phyloP scores from a whole-genome alignment of 2,113 vertebrate species.

The Ictidomys tridecemlineatus region DNA sequence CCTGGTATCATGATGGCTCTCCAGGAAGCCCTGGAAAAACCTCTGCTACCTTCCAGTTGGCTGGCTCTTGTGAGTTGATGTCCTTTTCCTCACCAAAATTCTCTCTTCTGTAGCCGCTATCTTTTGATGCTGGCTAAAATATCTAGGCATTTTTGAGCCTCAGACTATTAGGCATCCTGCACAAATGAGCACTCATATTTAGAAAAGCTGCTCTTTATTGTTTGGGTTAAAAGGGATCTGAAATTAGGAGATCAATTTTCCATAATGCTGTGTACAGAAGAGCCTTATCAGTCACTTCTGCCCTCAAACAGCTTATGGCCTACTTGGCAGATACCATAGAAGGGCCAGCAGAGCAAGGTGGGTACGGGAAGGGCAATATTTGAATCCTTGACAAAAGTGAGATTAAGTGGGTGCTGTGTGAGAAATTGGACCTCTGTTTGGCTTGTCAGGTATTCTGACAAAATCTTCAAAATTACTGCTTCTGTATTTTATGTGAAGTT shows the following conservation, averaged over 20 bases:
- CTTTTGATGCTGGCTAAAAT: background rate
- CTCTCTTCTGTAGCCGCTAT: background rate
- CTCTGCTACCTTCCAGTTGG: no score
- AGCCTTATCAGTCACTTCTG: background rate
- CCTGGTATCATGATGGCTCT: background rate
- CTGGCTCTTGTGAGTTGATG: background rate
- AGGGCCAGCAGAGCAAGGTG: background rate
- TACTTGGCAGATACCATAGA: background rate
- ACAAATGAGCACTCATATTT: background rate
- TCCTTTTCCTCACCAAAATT: background rate
- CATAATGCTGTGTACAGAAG: background rate
- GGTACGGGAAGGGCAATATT: background rate
- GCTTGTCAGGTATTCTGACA: background rate
- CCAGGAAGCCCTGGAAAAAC: background rate
- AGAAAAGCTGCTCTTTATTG: background rate
- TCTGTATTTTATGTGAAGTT: background rate
- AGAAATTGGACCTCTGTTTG: background rate
- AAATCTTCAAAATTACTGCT: background rate
- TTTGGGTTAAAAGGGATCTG: background rate
- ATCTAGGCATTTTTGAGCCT: background rate
- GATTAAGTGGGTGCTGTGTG: rapidly evolving
- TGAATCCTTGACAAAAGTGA: background rate
- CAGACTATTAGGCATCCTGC: background rate
- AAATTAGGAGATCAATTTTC: background rate
- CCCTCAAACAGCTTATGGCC: background rate